A percentile compares a stretch with the other conserved stretches of the same genome.
These are phyloP conservation scores for Endotricha flammealis DNA, from an alignment of 2,888 invertebrate species.

Conservation along the genomic window DNA sequence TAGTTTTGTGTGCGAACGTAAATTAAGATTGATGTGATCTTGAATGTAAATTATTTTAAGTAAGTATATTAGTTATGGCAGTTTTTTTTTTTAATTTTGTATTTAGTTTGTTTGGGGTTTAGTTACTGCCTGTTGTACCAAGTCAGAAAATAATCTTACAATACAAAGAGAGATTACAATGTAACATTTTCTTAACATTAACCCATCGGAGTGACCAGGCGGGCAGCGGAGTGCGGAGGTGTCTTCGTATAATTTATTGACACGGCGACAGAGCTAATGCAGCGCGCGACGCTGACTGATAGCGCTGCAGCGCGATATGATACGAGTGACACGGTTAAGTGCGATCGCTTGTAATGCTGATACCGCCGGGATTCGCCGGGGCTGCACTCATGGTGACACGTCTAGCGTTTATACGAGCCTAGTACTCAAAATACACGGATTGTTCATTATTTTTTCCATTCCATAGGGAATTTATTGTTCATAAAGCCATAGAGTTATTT, in stretches of 20 bases:
- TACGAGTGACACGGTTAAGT: constrained; percentile 68
- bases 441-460: constrained; percentile 41
- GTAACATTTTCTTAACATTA: constrained; percentile 43
- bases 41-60: no score
- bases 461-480: constrained; percentile 8
- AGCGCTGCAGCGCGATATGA: constrained; percentile 67
- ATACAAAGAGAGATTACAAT: constrained; percentile 20
- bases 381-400: constrained; percentile 34
- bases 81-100: no score
- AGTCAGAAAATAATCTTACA: no score
- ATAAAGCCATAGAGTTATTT: no score
- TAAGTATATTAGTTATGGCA: no score
- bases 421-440: constrained; percentile 36
- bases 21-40: no score
- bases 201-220: constrained; percentile 49
- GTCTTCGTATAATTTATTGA: constrained; percentile 64
- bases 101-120: no score
- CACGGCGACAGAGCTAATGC: constrained; percentile 70
- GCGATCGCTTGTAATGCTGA: constrained; percentile 73
- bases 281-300: constrained; percentile 71
- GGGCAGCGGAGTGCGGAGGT: constrained; percentile 47
- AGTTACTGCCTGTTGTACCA: no score
- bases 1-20: no score
- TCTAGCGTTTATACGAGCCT: constrained; percentile 37
- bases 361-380: constrained; percentile 53